Evolutionary conservation across 2,113 vertebrate species (phyloP).

Genomic region (Rafetus swinhoei): DNA sequence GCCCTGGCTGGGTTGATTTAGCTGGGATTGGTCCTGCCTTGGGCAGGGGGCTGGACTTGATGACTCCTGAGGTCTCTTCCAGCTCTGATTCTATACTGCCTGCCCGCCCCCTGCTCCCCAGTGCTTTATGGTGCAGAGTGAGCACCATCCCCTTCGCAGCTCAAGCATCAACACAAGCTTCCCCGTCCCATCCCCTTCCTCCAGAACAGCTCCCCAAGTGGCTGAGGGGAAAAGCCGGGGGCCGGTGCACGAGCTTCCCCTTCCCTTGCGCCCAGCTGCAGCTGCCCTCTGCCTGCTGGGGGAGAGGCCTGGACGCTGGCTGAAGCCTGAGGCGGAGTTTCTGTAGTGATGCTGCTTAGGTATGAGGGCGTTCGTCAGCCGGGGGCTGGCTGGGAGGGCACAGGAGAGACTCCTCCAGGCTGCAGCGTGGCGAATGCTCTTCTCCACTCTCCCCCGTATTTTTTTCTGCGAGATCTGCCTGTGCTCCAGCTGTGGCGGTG

Average conservation of each 20-base stretch:
- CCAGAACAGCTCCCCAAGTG: background rate
- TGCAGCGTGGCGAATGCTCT: background rate
- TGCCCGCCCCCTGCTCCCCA: background rate
- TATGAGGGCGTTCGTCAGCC: background rate
- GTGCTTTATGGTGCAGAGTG: background rate
- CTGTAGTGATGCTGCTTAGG: background rate
- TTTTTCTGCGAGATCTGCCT: background rate
- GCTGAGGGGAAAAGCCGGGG: background rate
- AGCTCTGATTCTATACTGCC: no score
- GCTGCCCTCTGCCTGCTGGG: background rate
- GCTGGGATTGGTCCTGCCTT: no score
- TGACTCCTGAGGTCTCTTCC: no score
- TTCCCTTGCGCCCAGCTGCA: background rate
- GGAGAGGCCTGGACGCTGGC: background rate
- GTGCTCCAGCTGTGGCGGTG: background rate
- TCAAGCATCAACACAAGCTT: background rate
- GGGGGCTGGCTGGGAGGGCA: background rate
- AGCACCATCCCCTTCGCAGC: background rate
- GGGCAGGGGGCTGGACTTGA: no score
- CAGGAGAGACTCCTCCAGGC: background rate
- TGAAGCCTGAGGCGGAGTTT: background rate
- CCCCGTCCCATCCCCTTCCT: background rate
- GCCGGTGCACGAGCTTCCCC: background rate
- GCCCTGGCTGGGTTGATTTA: no score
- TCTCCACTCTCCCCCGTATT: background rate